Evolutionary conservation across 2,113 vertebrate genomes (phyloP), one percentile per base, ranked within the genome.

Genomic region (Fregetta grallaria): DNA sequence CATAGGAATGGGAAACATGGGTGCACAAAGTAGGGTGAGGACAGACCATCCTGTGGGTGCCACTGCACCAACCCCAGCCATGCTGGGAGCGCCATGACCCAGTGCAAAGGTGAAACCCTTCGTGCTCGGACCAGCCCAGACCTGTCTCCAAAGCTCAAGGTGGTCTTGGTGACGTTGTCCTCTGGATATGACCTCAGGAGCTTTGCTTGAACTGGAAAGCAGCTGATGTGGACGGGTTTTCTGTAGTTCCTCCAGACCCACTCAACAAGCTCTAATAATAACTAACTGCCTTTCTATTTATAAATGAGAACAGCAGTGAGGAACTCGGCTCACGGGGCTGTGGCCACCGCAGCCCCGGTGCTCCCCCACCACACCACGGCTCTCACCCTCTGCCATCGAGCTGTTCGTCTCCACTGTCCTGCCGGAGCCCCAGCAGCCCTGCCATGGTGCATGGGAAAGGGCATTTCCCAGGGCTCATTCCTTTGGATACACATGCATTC

Each of bases 341-440:
- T 3, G 49, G 71, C 62, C 62, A n/a, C 50, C 5, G 0, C 6
- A 7, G 55, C 59, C 47, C 44, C 0, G 0, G 27, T 11, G 42
- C 52, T 81, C 63, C 55, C 72, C 19, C 44, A 10, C 15, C 29
- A 3, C 17, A 2, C 50, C 68, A 11, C 0, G 1, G 12, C 38
- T 36, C 67, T 26, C 17, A 18, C n/a, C 13, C 40, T n/a, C 58
- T 58, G 65, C 45, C 82, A 23, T 3, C 0, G 3, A 70, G n/a
- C 36, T n/a, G 1, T 20, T 5, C 13, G 5, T 52, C 84, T 3
- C 58, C 20, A 1, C 44, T 19, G 30, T 14, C 77, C 52, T 49
- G 25, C 53, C 34, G 23, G 45, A 40, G 45, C 23, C 58, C 25
- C 22, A 29, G n/a, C 44, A 42, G 49, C 34, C 18, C 52, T 71